A percentile compares a stretch with the other conserved stretches of the same genome.
Evolutionary conservation across 2,797 vertebrate species (phyloP).

Genomic region (Taeniopygia guttata): DNA sequence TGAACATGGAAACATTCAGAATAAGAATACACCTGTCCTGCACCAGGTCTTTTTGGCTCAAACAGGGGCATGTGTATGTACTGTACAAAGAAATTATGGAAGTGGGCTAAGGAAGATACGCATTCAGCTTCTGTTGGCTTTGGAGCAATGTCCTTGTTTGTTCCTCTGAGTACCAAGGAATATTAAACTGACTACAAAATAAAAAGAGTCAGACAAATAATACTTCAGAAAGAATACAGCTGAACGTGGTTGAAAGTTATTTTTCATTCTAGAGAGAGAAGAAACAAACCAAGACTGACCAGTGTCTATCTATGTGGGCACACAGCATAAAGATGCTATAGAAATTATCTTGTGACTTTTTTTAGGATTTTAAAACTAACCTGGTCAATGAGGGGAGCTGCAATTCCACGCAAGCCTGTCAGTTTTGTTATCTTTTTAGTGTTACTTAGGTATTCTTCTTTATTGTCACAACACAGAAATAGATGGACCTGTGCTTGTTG

Average conservation of each 20-base stretch:
- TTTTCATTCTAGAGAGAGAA: neutral
- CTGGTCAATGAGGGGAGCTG: neutral
- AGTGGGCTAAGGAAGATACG: neutral
- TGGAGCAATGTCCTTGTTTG: neutral
- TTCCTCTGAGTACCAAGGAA: neutral
- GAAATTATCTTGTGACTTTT: neutral
- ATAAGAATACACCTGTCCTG: neutral
- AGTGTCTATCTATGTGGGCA: neutral
- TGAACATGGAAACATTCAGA: neutral
- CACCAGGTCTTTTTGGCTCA: neutral
- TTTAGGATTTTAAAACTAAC: neutral
- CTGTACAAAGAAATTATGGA: neutral
- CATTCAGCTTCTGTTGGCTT: neutral
- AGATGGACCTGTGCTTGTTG: neutral
- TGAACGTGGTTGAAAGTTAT: rapidly evolving
- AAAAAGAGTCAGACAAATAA: neutral
- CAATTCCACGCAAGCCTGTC: neutral
- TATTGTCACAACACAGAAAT: neutral
- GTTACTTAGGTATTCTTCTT: neutral
- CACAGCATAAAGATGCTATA: neutral
- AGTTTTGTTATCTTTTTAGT: neutral
- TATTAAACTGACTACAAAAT: neutral
- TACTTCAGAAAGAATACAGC: neutral
- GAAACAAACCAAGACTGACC: neutral
- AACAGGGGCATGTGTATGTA: neutral